phyloP scores from a whole-genome alignment of 2,113 vertebrate species.

The Chaenocephalus aceratus region DNA sequence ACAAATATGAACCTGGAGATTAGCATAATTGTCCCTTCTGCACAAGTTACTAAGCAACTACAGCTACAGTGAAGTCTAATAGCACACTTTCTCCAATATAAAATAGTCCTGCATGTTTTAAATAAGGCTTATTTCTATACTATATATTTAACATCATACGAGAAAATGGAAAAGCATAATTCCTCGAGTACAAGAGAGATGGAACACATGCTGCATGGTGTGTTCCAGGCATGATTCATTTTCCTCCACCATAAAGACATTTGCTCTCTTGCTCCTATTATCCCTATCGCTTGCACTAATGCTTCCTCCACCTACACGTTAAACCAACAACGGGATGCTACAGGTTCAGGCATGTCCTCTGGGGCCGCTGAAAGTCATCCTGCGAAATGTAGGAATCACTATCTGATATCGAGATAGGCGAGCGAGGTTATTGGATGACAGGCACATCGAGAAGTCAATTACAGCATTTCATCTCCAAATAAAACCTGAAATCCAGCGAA shows the following conservation, averaged over 20 bases:
- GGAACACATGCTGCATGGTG: not conserved
- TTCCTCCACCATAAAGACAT: not conserved
- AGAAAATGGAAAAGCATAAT: not conserved
- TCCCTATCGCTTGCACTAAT: not conserved
- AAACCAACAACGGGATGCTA: constrained; percentile 36
- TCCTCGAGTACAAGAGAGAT: not conserved
- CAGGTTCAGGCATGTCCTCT: constrained; percentile 43
- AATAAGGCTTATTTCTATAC: not conserved
- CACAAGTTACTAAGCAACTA: not conserved
- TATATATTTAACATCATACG: not conserved
- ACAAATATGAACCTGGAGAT: too few species aligned
- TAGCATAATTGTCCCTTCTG: not conserved
- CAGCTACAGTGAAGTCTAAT: not conserved
- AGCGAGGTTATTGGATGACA: constrained; percentile 24
- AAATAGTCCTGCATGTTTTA: not conserved
- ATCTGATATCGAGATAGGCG: constrained; percentile 24
- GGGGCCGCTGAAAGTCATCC: constrained; percentile 28
- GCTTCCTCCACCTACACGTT: constrained; percentile 19
- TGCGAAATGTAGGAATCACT: constrained; percentile 7
- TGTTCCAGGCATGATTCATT: not conserved
- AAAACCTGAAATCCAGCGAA: constrained; percentile 7
- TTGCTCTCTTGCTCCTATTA: constrained; percentile 10
- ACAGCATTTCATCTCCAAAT: constrained; percentile 16
- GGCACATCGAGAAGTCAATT: constrained; percentile 23
- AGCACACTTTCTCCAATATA: not conserved